Base-by-base conservation (phyloP, 2,113 vertebrate genomes). In the Tragulus kanchil region DNA sequence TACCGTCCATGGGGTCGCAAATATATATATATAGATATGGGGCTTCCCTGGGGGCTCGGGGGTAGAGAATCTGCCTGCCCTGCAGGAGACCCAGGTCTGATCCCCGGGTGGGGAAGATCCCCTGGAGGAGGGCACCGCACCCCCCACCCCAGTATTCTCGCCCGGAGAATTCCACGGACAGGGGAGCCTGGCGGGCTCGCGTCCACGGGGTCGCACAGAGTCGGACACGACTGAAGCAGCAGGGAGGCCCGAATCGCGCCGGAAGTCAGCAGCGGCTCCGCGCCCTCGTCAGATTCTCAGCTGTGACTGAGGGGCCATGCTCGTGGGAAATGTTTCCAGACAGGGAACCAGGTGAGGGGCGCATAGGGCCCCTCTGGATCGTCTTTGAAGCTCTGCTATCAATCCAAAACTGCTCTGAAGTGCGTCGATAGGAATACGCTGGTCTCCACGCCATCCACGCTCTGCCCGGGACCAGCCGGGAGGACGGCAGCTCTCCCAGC, bases 311-410 rank as follows among this genome's bases (percentile, higher is more conserved):
- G 0, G 4, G n/a, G 12, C 10, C 52, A 0, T 3, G 36, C 48
- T 36, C 3, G 11, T 3, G 2, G 2, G 9, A 17, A 65, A 15
- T 7, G n/a, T 1, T 56, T 12, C 1, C 8, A 5, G 9, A 0
- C n/a, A 6, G 50, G 48, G 28, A 8, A 10, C 19, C 16, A 2
- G 23, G 9, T 4, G 6, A 28, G 52, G 48, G 5, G 5, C 2
- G 1, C 36, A 3, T 13, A 5, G n/a, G 65, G 65, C 25, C 64
- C 36, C 36, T 48, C 16, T 48, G 45, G 4, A 5, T 26, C 16
- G 12, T 28, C 25, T 59, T 64, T 28, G 67, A 1, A 21, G 48
- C 77, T 91, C 14, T 31, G 31, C 62, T 6, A 26, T 31, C 31
- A 58, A 9, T 12, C 77, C 21, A 14, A 31, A 28, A 67, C 36